Percentiles rank a stretch among this genome's conserved stretches.
phyloP scores from a whole-genome alignment of 2,888 invertebrate species.

The Himalopsyche japonica region DNA sequence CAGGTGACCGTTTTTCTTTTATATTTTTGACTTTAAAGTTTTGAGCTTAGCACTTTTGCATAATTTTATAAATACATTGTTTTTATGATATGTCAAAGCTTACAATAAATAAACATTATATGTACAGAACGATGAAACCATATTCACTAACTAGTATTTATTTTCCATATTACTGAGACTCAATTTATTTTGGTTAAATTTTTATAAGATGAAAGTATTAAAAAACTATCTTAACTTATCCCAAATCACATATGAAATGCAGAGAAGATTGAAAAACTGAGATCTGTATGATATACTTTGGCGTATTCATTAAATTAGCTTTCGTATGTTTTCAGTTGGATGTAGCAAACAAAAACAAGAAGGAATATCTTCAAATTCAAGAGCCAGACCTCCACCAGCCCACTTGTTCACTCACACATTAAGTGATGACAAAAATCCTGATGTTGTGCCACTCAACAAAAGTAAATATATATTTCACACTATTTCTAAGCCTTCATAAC shows the following conservation, averaged over 20 bases:
- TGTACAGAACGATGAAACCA: no score
- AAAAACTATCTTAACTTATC: not conserved
- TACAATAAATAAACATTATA: no score
- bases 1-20: no score
- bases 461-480: slow-evolving; percentile 57
- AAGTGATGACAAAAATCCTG: slow-evolving; percentile 85
- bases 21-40: no score
- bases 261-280: no score
- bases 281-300: not conserved
- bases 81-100: no score
- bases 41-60: not conserved
- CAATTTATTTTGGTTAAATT: no score
- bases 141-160: no score
- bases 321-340: not conserved
- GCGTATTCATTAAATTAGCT: not conserved
- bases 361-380: not conserved
- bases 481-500: no score
- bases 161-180: not conserved
- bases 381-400: slow-evolving; percentile 43
- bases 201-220: not conserved
- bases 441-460: slow-evolving; percentile 86
- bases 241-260: not conserved
- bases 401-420: slow-evolving; percentile 44
- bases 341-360: not conserved
- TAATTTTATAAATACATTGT: no score